Evolutionary conservation across 2,797 vertebrate species (phyloP).

Genomic region (Anguilla megastoma): DNA sequence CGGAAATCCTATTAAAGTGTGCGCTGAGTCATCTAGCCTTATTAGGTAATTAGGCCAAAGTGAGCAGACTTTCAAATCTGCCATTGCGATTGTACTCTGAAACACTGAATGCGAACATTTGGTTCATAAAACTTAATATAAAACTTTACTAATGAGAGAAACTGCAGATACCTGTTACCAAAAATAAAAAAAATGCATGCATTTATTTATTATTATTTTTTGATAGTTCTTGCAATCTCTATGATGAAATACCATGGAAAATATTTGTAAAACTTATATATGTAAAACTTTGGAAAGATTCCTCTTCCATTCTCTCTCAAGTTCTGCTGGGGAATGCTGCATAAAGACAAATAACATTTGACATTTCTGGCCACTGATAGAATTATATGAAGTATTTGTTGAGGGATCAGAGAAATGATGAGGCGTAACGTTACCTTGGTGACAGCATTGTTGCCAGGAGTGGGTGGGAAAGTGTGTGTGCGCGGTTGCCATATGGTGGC

Average conservation of each 20-base stretch:
- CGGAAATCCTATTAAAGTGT: constrained; percentile 56
- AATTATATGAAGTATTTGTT: constrained; percentile 61
- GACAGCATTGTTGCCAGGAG: constrained; percentile 57
- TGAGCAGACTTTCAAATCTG: constrained; percentile 37
- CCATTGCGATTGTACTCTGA: constrained; percentile 34
- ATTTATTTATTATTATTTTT: not conserved
- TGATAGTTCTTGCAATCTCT: not conserved
- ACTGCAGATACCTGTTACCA: not conserved
- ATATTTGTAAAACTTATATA: not conserved
- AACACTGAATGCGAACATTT: not conserved
- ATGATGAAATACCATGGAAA: not conserved
- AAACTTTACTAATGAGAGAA: constrained; percentile 10
- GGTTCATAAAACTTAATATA: not conserved
- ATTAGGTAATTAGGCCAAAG: constrained; percentile 57
- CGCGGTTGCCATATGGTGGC: constrained; percentile 40
- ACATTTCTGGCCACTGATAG: constrained; percentile 59
- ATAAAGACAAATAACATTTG: constrained; percentile 63
- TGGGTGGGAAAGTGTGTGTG: constrained; percentile 37
- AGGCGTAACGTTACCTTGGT: constrained; percentile 58
- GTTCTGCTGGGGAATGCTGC: constrained; percentile 44
- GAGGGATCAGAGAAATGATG: constrained; percentile 59
- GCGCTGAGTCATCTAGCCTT: constrained; percentile 55
- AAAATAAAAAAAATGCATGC: not conserved
- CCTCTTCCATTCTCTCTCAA: constrained; percentile 5
- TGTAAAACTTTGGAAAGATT: not conserved